Evolutionary conservation across 2,113 vertebrate species (phyloP).

Genomic region (Zosterops lateralis): DNA sequence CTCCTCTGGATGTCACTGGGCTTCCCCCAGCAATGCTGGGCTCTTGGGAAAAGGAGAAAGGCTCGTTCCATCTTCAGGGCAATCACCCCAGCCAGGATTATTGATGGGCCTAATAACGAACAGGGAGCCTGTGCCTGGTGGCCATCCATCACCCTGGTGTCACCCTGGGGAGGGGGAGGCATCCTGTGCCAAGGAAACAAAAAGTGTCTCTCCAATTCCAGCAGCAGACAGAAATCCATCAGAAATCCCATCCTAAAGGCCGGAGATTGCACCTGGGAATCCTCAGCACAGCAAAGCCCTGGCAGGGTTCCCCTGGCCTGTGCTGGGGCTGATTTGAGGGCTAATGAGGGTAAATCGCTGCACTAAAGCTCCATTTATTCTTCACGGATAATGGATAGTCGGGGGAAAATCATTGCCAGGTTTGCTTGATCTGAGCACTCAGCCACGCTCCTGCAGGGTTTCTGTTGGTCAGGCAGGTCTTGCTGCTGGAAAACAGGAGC

Average conservation of each 20-base stretch:
- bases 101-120: slow-evolving; percentile 7
- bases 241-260: not conserved
- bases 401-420: not conserved
- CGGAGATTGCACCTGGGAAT: rapidly evolving
- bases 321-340: not conserved
- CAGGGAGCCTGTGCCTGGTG: not conserved
- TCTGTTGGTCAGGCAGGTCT: not conserved
- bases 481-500: not conserved
- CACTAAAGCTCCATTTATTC: rapidly evolving
- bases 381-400: not conserved
- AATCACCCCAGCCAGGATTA: not conserved
- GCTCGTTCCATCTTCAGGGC: not conserved
- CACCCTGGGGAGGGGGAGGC: not conserved
- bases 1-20: not conserved
- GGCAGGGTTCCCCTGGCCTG: not conserved
- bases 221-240: not conserved
- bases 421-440: not conserved
- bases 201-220: not conserved
- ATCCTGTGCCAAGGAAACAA: not conserved
- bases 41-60: not conserved
- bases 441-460: not conserved
- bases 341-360: not conserved
- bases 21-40: not conserved
- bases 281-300: not conserved
- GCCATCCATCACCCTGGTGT: not conserved